These are phyloP conservation scores for Peromyscus attwateri DNA, from an alignment of 2,797 vertebrate genomes.

Conservation along the genomic window DNA sequence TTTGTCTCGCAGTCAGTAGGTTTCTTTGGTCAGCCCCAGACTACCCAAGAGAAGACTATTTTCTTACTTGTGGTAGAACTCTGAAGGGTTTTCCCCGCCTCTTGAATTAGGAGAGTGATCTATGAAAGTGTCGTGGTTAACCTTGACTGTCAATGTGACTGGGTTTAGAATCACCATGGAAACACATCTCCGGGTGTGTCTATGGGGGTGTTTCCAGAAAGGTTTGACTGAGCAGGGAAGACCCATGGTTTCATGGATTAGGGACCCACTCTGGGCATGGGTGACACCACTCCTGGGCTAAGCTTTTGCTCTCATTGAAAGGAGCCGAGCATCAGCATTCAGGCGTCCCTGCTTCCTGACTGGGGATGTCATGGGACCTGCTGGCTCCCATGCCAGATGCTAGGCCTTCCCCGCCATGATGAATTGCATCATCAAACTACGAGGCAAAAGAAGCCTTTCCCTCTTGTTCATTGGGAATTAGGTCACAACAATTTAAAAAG, in stretches of 20 bases:
- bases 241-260: not conserved
- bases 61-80: conserved; percentile 4
- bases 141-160: not conserved
- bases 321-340: not conserved
- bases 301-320: no score
- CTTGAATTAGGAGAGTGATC: not conserved
- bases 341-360: not conserved
- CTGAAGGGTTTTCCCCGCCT: not conserved
- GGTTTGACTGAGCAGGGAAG: not conserved
- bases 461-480: no score
- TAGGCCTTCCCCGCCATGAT: fast-evolving
- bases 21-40: not conserved
- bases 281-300: not conserved
- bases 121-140: not conserved
- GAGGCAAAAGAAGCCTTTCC: no score
- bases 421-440: not conserved
- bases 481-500: not conserved
- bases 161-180: not conserved
- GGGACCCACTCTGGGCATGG: not conserved
- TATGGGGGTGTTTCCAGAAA: not conserved
- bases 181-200: not conserved
- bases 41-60: not conserved
- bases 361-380: no score
- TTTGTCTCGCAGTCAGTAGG: not conserved
- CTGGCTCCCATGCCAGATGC: no score